Conservation (phyloP, 2,888 invertebrate species). For the Oscheius sp. region DNA sequence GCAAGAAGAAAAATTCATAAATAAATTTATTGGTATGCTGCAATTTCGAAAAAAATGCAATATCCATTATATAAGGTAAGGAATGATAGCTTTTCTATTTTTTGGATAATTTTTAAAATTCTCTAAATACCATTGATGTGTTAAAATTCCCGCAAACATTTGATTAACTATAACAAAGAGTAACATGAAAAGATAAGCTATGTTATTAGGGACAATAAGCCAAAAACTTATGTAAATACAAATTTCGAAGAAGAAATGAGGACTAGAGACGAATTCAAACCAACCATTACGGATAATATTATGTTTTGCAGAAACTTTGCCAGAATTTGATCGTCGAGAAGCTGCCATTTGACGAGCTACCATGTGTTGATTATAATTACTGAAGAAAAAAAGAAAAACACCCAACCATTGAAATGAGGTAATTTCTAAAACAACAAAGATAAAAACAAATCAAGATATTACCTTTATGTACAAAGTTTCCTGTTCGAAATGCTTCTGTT, state of each 20-base stretch:
- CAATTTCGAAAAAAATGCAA: neutral
- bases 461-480: neutral
- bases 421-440: slow-evolving; percentile 22
- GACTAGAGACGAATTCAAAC: slow-evolving; percentile 85
- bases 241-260: slow-evolving; percentile 86
- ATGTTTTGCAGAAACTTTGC: slow-evolving; percentile 81
- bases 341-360: slow-evolving; percentile 83
- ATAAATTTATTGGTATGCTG: neutral
- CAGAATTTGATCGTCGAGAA: slow-evolving; percentile 82
- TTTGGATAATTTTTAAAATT: slow-evolving; percentile 73
- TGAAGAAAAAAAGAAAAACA: slow-evolving; percentile 79
- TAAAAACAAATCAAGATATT: neutral
- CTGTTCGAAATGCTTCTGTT: slow-evolving; percentile 44
- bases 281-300: slow-evolving; percentile 83
- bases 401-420: slow-evolving; percentile 62
- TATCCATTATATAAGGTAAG: slow-evolving; percentile 68
- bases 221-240: slow-evolving; percentile 56
- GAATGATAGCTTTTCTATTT: slow-evolving; percentile 74
- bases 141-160: slow-evolving; percentile 69
- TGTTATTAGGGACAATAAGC: slow-evolving; percentile 42
- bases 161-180: slow-evolving; percentile 70
- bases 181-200: slow-evolving; percentile 48
- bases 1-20: neutral
- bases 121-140: slow-evolving; percentile 74
- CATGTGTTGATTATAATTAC: slow-evolving; percentile 83